Base-by-base conservation (phyloP, 2,888 invertebrate genomes). In the Melangyna quadrimaculata region DNA sequence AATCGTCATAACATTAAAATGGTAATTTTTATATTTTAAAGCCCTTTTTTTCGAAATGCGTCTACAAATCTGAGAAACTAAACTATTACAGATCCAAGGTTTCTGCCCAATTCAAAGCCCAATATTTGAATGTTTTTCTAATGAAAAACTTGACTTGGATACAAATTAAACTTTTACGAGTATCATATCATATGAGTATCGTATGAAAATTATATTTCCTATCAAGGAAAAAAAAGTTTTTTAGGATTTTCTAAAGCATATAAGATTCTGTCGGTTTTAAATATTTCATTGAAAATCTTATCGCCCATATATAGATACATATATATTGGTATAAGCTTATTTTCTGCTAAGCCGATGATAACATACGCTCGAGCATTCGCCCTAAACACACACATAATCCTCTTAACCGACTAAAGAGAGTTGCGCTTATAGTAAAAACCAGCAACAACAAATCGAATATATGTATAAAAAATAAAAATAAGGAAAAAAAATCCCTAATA, bases 251-350 rank as follows among this genome's bases (percentile, higher is more conserved):
- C 22, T 19, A 22, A 9, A 45, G 3, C 12, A 19, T 45, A 17
- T 43, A 17, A 17, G 19, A 43, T 19, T 8, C 24, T 14, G 24
- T 27, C 3, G 1, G 51, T 22, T 48, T 17, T 51, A 24, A 51
- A 65, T 45, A 65, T 45, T 65, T 65, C 32, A 45, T 65, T 45
- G 29, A 19, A 45, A 65, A 45, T 45, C 29, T 45, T 45, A 65
- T 65, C 45, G 29, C 3, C 14, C 12, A 32, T 24, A 45, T 45
- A 19, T 55, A 59, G 17, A n/a, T n/a, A n/a, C n/a, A n/a, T n/a
- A n/a, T n/a, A n/a, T n/a, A n/a, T n/a, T n/a, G n/a, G n/a, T n/a
- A 24, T 65, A 51, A 67, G 67, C 67, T 67, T 67, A 48, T 67
- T 67, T 67, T 51, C 32, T 51, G 51, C 51, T 45, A 51, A 67